Evolutionary conservation across 2,113 vertebrate species (phyloP), one percentile per base, ranked within the genome.

Genomic region (Cyprinus carpio): DNA sequence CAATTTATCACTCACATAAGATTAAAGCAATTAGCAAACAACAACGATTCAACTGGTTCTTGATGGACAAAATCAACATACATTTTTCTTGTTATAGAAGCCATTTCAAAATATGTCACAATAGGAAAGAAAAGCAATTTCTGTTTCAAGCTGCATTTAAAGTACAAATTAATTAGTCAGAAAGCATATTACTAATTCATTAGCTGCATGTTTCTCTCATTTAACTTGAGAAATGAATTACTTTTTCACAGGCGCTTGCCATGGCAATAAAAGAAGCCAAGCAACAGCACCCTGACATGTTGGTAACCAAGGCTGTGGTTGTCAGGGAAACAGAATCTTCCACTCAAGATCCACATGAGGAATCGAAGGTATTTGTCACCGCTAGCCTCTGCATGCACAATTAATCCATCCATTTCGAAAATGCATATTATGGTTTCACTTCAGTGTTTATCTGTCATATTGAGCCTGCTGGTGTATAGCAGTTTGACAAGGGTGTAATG

Each of bases 241-340:
- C 77, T 81, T 54, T 90, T 83, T 83, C 64, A 37, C 88, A 99
- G 98, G 98, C 98, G 83, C 93, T 99, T 87, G 98, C 98, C 91
- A 96, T 99, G 91, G 98, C 98, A 93, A 99, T 99, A 93, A 97
- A 99, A 92, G 97, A 99, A 90, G 98, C 97, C 90, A 98, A 96
- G 92, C 96, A 99, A 84, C 98, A 99, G 94, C 98, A 99, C 89
- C 98, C 98, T 0, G 98, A 99, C 93, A 99, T 99, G 98, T 95
- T 98, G 95, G 97, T 99, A 94, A 99, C 98, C 93, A 99, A 98
- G 96, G 98, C 98, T 77, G 96, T 99, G 49, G 98, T 99, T 88
- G 98, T 99, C 93, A 98, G 97, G 95, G 98, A 99, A 97, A 99
- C 97, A 91, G 98, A 99, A 88, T 96, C 97, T 75, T 97, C 97